These are phyloP conservation scores for Pterocles orientalis DNA, from an alignment of 2,113 vertebrate genomes.

Conservation along the genomic window DNA sequence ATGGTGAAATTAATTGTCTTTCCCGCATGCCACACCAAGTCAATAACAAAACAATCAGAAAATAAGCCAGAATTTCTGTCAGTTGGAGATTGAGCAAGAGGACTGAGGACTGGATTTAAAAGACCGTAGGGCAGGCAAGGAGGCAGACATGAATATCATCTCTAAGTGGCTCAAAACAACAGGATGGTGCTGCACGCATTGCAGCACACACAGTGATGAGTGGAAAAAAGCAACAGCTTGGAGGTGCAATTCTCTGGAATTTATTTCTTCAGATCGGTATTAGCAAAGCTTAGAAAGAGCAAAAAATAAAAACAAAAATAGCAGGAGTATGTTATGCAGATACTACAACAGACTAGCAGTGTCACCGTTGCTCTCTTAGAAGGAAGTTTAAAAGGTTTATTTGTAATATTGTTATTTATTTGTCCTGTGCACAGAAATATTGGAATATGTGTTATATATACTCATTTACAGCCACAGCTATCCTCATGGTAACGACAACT, in stretches of 20 bases:
- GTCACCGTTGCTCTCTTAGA: not conserved
- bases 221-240: not conserved
- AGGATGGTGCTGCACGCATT: not conserved
- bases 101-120: not conserved
- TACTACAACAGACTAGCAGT: not conserved
- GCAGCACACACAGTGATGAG: not conserved
- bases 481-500: not conserved
- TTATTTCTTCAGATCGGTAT: not conserved
- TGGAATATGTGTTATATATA: not conserved
- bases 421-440: not conserved
- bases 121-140: not conserved
- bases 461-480: not conserved
- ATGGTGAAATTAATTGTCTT: not conserved
- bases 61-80: not conserved
- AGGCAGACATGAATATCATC: not conserved
- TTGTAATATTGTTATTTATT: not conserved
- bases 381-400: not conserved
- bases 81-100: not conserved
- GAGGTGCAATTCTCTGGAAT: not conserved
- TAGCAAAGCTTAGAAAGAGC: not conserved
- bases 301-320: not conserved
- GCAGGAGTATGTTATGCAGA: not conserved
- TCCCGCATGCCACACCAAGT: not conserved
- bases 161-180: not conserved
- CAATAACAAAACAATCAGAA: not conserved